These are phyloP conservation scores for Ganaspis sp. DNA, from an alignment of 1,140 invertebrate genomes.

Conservation along the genomic window DNA sequence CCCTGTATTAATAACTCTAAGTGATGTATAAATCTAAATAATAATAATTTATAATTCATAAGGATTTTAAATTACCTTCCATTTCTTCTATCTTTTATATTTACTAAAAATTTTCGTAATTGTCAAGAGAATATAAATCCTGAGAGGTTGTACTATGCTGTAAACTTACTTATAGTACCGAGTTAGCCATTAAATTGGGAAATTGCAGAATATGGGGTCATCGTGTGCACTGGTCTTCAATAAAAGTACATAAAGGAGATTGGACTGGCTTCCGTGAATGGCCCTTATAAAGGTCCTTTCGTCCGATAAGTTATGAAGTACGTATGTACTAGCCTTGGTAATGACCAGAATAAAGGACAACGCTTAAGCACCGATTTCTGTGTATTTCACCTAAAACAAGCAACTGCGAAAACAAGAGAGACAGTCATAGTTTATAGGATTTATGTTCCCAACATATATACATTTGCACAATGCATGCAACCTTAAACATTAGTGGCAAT, in stretches of 20 bases:
- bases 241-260: slow-evolving; percentile 1
- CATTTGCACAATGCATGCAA: background rate
- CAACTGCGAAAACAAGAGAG: background rate
- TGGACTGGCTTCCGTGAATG: background rate
- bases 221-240: background rate
- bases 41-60: too few relatives aligned
- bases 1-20: too few relatives aligned
- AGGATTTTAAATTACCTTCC: too few relatives aligned
- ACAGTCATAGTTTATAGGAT: background rate
- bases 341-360: background rate
- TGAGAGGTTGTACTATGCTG: background rate
- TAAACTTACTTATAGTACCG: background rate
- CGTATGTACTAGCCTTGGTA: slow-evolving; percentile 6
- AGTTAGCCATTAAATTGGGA: background rate
- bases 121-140: too few relatives aligned
- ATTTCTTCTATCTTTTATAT: too few relatives aligned
- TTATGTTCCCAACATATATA: background rate
- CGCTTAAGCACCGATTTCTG: background rate
- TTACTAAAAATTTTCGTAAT: too few relatives aligned
- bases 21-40: too few relatives aligned
- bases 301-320: slow-evolving; percentile 8
- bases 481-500: background rate
- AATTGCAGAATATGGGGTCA: slow-evolving; percentile 1
- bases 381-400: background rate
- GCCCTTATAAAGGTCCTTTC: background rate